Conservation (phyloP, 2,113 vertebrate species). For the Alexandromys fortis region DNA sequence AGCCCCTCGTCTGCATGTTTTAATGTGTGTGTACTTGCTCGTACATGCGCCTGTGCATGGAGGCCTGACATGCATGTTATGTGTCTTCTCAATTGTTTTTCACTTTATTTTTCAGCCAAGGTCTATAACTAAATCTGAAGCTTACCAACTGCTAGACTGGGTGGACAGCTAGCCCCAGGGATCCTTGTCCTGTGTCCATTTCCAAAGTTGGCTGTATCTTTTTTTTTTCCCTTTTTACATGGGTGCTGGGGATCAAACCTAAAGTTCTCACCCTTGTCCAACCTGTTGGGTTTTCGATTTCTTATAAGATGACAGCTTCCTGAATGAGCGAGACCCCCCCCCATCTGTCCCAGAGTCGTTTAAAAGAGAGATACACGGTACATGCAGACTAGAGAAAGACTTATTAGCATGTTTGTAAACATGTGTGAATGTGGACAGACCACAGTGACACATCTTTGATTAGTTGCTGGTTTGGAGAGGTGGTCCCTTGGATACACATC, state of each 20-base stretch:
- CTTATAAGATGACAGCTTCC: neutral
- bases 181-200: neutral
- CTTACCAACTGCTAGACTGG: neutral
- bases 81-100: neutral
- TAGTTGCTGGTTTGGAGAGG: neutral
- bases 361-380: neutral
- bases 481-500: neutral
- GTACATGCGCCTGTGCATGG: neutral
- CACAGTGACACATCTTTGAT: neutral
- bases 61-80: neutral
- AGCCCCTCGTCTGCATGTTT: neutral
- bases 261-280: neutral
- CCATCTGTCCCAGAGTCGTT: neutral
- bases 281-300: neutral
- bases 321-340: neutral
- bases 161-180: neutral
- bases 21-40: neutral
- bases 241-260: neutral
- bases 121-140: neutral
- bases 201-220: neutral
- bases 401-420: neutral
- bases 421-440: neutral
- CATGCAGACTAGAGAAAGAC: neutral
- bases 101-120: neutral
- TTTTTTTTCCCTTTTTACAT: neutral